These are phyloP conservation scores for Choristoneura fumiferana DNA, from an alignment of 1,140 invertebrate species.

Conservation along the genomic window DNA sequence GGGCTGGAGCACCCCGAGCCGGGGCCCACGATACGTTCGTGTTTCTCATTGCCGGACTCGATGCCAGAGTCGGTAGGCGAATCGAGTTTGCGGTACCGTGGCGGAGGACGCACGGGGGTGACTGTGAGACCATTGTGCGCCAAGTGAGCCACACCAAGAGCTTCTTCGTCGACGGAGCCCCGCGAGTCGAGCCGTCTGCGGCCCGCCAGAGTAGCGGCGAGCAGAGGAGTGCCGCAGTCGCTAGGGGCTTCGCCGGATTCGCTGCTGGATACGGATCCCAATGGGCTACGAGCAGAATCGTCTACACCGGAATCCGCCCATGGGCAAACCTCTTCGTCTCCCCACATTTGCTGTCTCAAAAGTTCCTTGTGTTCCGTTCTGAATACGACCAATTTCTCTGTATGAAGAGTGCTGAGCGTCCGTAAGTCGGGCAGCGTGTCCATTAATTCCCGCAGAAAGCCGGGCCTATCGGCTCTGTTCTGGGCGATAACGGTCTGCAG, in stretches of 20 bases:
- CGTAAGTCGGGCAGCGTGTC: conserved; percentile 97
- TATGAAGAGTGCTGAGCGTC: conserved; percentile 96
- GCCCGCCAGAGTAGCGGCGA: conserved; percentile 88
- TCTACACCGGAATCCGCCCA: conserved; percentile 88
- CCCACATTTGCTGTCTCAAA: conserved; percentile 84
- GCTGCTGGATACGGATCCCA: conserved; percentile 91
- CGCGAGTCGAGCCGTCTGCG: conserved; percentile 88
- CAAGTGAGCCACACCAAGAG: conserved; percentile 82
- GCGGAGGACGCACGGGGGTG: conserved; percentile 80
- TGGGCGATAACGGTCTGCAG: conserved; percentile 93
- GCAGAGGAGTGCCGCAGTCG: conserved; percentile 84
- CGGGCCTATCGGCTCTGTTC: conserved; percentile 89
- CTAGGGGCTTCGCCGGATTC: conserved; percentile 84
- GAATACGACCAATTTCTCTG: conserved; percentile 96
- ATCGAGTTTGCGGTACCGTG: conserved; percentile 88
- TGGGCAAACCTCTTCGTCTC: conserved; percentile 82
- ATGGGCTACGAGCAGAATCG: conserved; percentile 88
- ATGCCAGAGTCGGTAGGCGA: conserved; percentile 95
- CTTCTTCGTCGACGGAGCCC: conserved; percentile 85
- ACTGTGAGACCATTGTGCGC: conserved; percentile 84
- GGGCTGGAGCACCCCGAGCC: conserved; percentile 93
- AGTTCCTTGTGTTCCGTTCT: conserved; percentile 92
- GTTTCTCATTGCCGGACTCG: conserved; percentile 94
- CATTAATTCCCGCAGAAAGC: conserved; percentile 91
- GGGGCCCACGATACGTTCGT: conserved; percentile 84